Evolutionary conservation across 2,797 vertebrate species (phyloP).

Genomic region (Intellagama lesueurii): DNA sequence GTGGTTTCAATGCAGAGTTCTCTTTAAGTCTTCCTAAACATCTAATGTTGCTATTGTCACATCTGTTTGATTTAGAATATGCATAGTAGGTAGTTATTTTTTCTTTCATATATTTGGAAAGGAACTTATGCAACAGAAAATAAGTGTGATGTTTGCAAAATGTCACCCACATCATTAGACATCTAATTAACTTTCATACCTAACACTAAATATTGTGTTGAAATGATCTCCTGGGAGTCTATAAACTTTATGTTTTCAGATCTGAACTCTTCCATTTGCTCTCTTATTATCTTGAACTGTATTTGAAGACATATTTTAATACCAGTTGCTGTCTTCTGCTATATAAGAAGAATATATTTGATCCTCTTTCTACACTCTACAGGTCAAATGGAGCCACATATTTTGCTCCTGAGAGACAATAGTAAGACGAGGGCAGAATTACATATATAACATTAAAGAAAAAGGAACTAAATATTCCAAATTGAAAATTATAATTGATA

Average conservation of each 20-base stretch:
- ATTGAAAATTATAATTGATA: background rate
- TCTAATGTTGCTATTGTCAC: conserved; percentile 31
- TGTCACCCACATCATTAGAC: conserved; percentile 20
- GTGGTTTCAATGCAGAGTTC: conserved; percentile 45
- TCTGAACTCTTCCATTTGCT: background rate
- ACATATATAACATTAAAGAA: background rate
- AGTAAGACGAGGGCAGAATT: background rate
- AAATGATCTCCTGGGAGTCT: background rate
- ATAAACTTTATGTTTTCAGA: conserved; percentile 24
- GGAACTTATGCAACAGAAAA: conserved; percentile 30
- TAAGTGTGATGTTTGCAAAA: conserved; percentile 27
- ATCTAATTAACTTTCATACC: conserved; percentile 38
- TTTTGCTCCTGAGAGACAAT: background rate
- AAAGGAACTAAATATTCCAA: background rate
- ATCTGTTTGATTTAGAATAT: conserved; percentile 32
- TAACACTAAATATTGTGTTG: conserved; percentile 23
- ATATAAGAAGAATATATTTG: background rate
- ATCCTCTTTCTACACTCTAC: background rate
- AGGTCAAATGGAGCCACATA: background rate
- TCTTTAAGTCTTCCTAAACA: conserved; percentile 57
- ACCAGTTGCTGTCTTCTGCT: background rate
- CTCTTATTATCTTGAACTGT: conserved; percentile 7
- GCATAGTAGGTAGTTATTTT: background rate
- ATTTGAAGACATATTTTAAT: conserved; percentile 3
- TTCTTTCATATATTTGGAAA: conserved; percentile 22